These are phyloP conservation scores for Chiridota heheva DNA, from an alignment of 35 echinoderm and acorn worm species.

Conservation along the genomic window DNA sequence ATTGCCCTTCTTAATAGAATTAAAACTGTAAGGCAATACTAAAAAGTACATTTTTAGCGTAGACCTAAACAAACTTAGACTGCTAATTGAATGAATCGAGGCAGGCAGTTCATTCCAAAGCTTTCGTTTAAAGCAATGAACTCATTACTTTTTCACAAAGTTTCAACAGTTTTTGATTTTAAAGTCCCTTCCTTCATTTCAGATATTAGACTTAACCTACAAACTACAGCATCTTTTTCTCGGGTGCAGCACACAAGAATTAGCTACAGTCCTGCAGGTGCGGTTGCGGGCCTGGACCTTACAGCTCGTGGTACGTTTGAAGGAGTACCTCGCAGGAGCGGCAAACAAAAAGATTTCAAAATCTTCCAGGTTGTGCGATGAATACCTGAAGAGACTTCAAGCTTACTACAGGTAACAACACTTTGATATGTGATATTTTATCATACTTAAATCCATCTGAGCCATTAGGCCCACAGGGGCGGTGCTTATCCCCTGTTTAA, in stretches of 20 bases:
- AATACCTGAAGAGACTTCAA: constrained; percentile 70
- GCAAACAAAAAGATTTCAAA: constrained; percentile 29
- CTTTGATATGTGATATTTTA: not conserved
- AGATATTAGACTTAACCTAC: constrained; percentile 73
- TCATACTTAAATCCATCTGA: no score
- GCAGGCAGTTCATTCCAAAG: no score
- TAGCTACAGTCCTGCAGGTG: constrained; percentile 76
- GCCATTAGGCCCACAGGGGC: no score
- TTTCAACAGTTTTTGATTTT: not conserved
- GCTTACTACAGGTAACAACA: constrained; percentile 65
- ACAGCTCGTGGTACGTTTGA: constrained; percentile 68
- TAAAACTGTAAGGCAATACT: no score
- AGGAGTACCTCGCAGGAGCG: constrained; percentile 46
- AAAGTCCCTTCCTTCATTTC: not conserved
- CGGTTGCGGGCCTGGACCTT: constrained; percentile 76
- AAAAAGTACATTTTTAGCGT: no score
- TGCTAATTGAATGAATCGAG: no score
- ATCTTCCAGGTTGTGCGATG: constrained; percentile 52
- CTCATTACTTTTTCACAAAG: not conserved
- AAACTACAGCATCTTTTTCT: constrained; percentile 84
- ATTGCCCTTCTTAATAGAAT: no score
- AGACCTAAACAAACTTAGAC: no score
- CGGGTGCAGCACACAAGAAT: constrained; percentile 70
- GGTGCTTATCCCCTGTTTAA: no score
- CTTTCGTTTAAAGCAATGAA: not conserved